Evolutionary conservation across 2,113 vertebrate genomes (phyloP).

Genomic region (Reinhardtius hippoglossoides): DNA sequence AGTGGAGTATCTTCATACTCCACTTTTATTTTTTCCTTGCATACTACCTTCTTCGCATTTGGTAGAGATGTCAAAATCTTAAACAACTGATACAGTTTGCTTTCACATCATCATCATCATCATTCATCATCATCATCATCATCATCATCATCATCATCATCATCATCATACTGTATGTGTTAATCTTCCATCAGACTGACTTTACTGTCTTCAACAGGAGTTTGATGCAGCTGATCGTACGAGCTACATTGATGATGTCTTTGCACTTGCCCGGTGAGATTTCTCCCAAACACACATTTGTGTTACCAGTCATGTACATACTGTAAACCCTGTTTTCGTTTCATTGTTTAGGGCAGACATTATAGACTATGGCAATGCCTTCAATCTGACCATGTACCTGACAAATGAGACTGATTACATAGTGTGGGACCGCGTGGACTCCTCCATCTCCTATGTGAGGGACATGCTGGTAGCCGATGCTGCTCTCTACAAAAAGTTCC

Average conservation of each 20-base stretch:
- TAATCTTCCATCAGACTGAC: not conserved
- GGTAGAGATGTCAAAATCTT: not conserved
- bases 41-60: not conserved
- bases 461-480: slow-evolving; percentile 88
- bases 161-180: not conserved
- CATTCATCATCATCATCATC: too few relatives aligned
- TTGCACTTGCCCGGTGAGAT: slow-evolving; percentile 89
- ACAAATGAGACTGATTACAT: slow-evolving; percentile 84
- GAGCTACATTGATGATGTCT: slow-evolving; percentile 85
- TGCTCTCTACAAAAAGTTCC: slow-evolving; percentile 83
- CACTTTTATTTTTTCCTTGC: not conserved
- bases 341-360: slow-evolving; percentile 84
- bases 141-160: too few relatives aligned
- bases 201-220: slow-evolving; percentile 55
- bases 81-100: not conserved
- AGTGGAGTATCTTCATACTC: not conserved
- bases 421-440: slow-evolving; percentile 86
- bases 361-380: slow-evolving; percentile 83
- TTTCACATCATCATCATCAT: not conserved
- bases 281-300: not conserved
- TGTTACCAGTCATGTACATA: not conserved
- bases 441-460: slow-evolving; percentile 86
- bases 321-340: not conserved
- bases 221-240: slow-evolving; percentile 84
- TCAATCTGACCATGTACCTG: slow-evolving; percentile 90